Base-by-base conservation (phyloP, 2,113 vertebrate genomes). In the Tapirus terrestris region DNA sequence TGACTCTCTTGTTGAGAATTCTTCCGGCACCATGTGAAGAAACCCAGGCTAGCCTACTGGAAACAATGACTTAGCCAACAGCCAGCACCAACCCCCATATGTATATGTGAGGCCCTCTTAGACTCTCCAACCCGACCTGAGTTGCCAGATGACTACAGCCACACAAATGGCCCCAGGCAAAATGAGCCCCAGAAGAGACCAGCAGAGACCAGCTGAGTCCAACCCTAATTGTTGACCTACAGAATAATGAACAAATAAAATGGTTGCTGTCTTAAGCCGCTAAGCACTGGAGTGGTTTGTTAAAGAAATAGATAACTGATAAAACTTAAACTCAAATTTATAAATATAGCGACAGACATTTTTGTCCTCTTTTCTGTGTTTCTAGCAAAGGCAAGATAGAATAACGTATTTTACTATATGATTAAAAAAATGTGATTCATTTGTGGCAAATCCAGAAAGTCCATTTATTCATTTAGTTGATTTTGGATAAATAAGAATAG, bases 331-430 rank as follows among this genome's bases (percentile, higher is more conserved):
- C 86, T 73, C 86, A 84, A 94, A 82, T 97, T 39, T 77, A 88
- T 13, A 94, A 31, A 70, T 45, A 79, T 23, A 29, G 43, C 17
- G 75, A 63, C 17, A 56, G 67, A 29, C 87, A 82, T 80, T 93
- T 90, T 45, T 43, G 33, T 89, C 43, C 7, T 91, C 83, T 92
- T 56, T 72, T 92, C 68, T 94, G 5, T 53, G 20, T 83, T 95
- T 96, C 97, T 81, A 81, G 65, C 65, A 92, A 92, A 95, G 63
- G 25, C 72, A 85, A 88, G 36, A 79, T 13, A 75, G n/a, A 85
- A 72, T 89, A 36, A 61, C 83, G 33, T 25, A 85, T 94, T 96
- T 97, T 91, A 85, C 27, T 39, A 23, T 7, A 10, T 53, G 79
- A 48, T 60, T 48, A 45, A 95, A 65, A 81, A 23, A 70, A 68